Evolutionary conservation across 2,888 invertebrate species (phyloP), one percentile per base, ranked within the genome.

Genomic region (Tetragonisca angustula): DNA sequence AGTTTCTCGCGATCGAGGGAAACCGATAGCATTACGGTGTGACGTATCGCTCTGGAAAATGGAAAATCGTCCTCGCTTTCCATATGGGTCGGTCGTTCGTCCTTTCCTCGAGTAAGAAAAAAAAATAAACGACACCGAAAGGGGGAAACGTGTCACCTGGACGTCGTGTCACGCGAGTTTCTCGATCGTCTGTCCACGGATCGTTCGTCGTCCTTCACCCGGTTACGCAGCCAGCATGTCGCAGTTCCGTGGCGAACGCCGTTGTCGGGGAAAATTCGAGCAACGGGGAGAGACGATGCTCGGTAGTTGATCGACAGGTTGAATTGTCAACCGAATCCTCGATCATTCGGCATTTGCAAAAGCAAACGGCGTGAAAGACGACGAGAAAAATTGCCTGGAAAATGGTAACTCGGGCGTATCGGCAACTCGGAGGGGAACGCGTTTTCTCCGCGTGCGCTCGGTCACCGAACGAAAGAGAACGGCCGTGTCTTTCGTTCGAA

Each of bases 121-220:
- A n/a, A 4, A 9, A 13, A 15, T 59, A 59, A 59, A 24, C 21
- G n/a, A 13, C 2, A 13, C 24, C 21, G 27, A 61, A 5, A 24
- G 17, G 4, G 32, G 2, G 32, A 27, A 27, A 32, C 17, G 17
- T 62, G 4, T 13, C 17, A 17, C 1, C 27, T 2, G 0, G 9
- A 9, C 36, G 1, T n/a, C 13, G 5, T 36, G 11, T 36, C 64
- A 24, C 49, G 69, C 71, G 24, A 43, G 21, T 49, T 15, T 5
- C 5, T 64, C 21, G 17, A 6, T 32, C 21, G 27, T 61, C 4
- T 9, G 17, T 24, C 43, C 43, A 43, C 43, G 43, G 43, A 50
- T 50, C 50, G 75, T 81, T 74, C 73, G 64, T 71, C 88, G 92
- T 91, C 92, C 93, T 93, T 92, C 92, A 92, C 92, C 92, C 89